Evolutionary conservation across 2,888 invertebrate genomes (phyloP).

Genomic region (Caradrina clavipalpis): DNA sequence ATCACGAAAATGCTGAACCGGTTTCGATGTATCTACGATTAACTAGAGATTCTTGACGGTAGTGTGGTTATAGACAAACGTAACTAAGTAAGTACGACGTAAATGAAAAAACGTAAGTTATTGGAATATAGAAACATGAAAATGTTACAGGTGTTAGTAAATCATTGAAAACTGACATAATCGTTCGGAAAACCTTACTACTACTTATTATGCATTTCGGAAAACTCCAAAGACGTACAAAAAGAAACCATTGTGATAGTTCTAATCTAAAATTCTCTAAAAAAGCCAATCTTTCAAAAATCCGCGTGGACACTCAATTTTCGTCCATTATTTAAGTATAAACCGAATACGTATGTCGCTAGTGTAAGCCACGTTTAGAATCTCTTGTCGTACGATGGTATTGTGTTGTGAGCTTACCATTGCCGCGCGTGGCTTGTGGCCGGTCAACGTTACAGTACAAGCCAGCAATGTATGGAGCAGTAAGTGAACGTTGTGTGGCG

Average conservation of each 20-base stretch:
- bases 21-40: slow-evolving; percentile 53
- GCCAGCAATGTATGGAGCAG: slow-evolving; percentile 66
- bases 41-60: slow-evolving; percentile 49
- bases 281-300: slow-evolving; percentile 63
- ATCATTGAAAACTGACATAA: slow-evolving; percentile 20
- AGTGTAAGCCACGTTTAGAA: slow-evolving; percentile 50
- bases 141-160: slow-evolving; percentile 21
- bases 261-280: slow-evolving; percentile 21
- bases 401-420: slow-evolving; percentile 64
- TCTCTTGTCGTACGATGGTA: slow-evolving; percentile 39
- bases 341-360: slow-evolving; percentile 59
- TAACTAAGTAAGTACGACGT: slow-evolving; percentile 40
- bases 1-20: slow-evolving; percentile 48
- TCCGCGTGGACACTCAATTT: slow-evolving; percentile 30
- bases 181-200: slow-evolving; percentile 37
- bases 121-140: background rate
- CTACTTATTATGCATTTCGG: slow-evolving; percentile 55
- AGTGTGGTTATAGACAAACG: slow-evolving; percentile 14
- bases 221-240: slow-evolving; percentile 32
- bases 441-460: slow-evolving; percentile 66
- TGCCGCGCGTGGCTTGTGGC: slow-evolving; percentile 36
- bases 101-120: slow-evolving; percentile 18
- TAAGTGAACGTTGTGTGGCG: slow-evolving; percentile 40
- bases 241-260: slow-evolving; percentile 18
- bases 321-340: slow-evolving; percentile 55